Percentiles rank a stretch among this genome's conserved stretches.
These are phyloP conservation scores for Tetrax tetrax DNA, from an alignment of 2,113 vertebrate species.

Conservation along the genomic window DNA sequence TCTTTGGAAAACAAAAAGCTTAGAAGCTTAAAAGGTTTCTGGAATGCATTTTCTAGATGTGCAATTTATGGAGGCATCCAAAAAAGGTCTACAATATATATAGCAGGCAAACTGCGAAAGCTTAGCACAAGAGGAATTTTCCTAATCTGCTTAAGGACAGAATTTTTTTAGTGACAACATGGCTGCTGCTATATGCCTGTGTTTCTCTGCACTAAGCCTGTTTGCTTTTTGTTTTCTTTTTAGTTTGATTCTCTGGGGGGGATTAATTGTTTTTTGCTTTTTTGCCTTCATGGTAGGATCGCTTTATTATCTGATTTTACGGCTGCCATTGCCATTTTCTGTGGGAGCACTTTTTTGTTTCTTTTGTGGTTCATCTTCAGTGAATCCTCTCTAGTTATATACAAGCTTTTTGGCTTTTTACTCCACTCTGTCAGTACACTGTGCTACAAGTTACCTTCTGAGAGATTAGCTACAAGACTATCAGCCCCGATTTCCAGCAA, in stretches of 20 bases:
- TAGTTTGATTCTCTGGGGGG: conserved; percentile 57
- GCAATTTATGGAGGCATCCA: background rate
- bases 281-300: conserved; percentile 29
- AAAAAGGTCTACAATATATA: background rate
- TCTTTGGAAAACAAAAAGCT: conserved; percentile 1
- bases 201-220: conserved; percentile 48
- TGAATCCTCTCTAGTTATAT: conserved; percentile 41
- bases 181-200: conserved; percentile 38
- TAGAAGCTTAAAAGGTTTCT: background rate
- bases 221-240: conserved; percentile 63
- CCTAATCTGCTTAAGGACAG: conserved; percentile 57
- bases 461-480: background rate
- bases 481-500: background rate
- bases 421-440: background rate
- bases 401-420: background rate
- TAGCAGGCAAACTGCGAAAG: conserved; percentile 4
- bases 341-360: conserved; percentile 37
- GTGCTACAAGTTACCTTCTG: background rate
- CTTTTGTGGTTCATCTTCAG: conserved; percentile 43
- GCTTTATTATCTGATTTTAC: conserved; percentile 51
- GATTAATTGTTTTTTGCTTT: conserved; percentile 43
- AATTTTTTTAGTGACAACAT: conserved; percentile 38
- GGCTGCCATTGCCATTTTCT: conserved; percentile 37
- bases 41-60: background rate
- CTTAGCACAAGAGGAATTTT: conserved; percentile 30